Conservation (phyloP, 2,888 invertebrate genomes). For the Lasioglossum calceatum region DNA sequence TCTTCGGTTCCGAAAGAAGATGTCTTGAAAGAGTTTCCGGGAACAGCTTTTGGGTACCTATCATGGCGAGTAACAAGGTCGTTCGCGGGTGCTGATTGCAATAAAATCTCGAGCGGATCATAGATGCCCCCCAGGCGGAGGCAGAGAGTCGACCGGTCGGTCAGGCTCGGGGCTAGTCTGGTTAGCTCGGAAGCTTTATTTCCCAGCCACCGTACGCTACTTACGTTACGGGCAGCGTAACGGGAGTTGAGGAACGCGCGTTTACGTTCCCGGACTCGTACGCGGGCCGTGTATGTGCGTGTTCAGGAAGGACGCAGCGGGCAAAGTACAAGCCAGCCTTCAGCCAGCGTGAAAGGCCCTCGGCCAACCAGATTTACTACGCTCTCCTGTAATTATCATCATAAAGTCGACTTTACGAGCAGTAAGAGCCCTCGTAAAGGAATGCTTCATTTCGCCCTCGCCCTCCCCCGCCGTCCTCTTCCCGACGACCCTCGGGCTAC, state of each 20-base stretch:
- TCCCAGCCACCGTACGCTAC: conserved; percentile 43
- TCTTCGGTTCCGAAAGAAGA: background rate
- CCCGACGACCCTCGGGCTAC: conserved; percentile 63
- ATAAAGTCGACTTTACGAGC: conserved; percentile 85
- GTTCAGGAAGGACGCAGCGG: conserved; percentile 62
- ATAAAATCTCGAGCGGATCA: conserved; percentile 14
- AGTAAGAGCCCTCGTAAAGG: conserved; percentile 84
- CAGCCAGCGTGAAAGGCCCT: conserved; percentile 66
- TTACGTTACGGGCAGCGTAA: conserved; percentile 54
- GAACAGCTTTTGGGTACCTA: background rate
- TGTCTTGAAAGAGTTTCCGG: background rate
- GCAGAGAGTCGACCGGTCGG: conserved; percentile 26
- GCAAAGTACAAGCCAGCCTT: conserved; percentile 62
- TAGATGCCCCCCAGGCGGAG: background rate
- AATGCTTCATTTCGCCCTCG: conserved; percentile 83
- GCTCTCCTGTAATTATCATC: conserved; percentile 84
- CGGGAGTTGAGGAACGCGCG: conserved; percentile 70
- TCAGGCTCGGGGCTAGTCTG: conserved; percentile 50
- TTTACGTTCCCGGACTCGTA: conserved; percentile 64
- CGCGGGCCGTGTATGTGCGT: conserved; percentile 52
- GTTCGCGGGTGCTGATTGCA: background rate
- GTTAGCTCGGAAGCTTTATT: conserved; percentile 65
- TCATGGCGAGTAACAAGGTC: background rate
- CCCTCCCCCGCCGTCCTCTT: conserved; percentile 38
- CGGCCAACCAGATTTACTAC: conserved; percentile 83